These are phyloP conservation scores for Ectemnius lituratus DNA, from an alignment of 2,888 invertebrate genomes.

Conservation along the genomic window DNA sequence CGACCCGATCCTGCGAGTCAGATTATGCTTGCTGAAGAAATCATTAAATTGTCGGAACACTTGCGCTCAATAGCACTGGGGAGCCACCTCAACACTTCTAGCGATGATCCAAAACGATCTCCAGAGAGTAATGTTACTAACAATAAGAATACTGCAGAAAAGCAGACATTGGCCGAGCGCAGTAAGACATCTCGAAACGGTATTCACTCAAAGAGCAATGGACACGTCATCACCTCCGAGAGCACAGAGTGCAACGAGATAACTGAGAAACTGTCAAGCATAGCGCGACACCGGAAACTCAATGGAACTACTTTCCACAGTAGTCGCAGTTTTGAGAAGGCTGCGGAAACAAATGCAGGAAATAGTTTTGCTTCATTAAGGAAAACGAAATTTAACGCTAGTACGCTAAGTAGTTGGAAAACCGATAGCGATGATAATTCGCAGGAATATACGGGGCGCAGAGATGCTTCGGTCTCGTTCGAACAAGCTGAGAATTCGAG, in stretches of 20 bases:
- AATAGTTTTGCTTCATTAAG: constrained; percentile 47
- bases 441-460: constrained; percentile 2
- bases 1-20: constrained; percentile 69
- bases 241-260: constrained; percentile 69
- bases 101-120: constrained; percentile 8
- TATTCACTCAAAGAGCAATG: constrained; percentile 26
- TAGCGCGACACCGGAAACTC: constrained; percentile 67
- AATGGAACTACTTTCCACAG: constrained; percentile 75
- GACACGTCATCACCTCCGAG: constrained; percentile 16
- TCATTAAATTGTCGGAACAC: constrained; percentile 89
- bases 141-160: constrained; percentile 1
- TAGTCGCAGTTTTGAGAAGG: constrained; percentile 60
- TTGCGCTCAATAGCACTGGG: constrained; percentile 75
- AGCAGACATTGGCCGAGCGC: neutral
- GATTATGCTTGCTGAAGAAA: constrained; percentile 86
- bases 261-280: constrained; percentile 70
- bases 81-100: neutral
- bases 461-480: neutral
- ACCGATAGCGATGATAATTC: constrained; percentile 4
- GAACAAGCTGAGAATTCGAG: constrained; percentile 10
- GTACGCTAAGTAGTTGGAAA: neutral
- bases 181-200: constrained; percentile 12
- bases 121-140: neutral
- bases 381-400: constrained; percentile 20
- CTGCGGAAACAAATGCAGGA: constrained; percentile 23